phyloP scores from a whole-genome alignment of 2,797 vertebrate genomes.

The Sebastes kiyomatsui region DNA sequence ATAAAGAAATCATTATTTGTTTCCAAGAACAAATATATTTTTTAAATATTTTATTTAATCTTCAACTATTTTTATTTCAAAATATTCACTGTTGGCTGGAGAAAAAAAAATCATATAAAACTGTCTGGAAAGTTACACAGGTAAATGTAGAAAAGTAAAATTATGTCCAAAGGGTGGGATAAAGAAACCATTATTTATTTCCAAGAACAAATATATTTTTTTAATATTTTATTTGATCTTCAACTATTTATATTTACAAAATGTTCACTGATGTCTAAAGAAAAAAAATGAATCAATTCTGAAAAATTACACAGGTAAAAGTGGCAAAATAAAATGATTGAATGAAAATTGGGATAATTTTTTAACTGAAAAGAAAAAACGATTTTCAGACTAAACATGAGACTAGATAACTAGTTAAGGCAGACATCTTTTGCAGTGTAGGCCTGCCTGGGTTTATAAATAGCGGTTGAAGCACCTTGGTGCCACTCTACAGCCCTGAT shows the following conservation, averaged over 20 bases:
- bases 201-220: too few relatives aligned
- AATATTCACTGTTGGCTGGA: too few relatives aligned
- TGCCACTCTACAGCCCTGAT: constrained; percentile 47
- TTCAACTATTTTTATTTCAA: too few relatives aligned
- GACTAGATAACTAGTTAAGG: too few relatives aligned
- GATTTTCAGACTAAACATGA: not conserved
- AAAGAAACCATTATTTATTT: too few relatives aligned
- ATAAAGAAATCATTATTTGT: too few relatives aligned
- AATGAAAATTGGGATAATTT: not conserved
- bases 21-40: not conserved
- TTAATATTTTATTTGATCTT: too few relatives aligned
- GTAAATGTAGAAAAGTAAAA: too few relatives aligned
- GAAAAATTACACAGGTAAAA: not conserved
- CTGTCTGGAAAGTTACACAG: too few relatives aligned
- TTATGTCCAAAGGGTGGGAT: too few relatives aligned
- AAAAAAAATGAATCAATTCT: not conserved
- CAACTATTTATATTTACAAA: not conserved
- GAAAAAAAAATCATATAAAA: too few relatives aligned
- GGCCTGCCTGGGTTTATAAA: constrained; percentile 45
- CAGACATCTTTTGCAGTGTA: constrained; percentile 24
- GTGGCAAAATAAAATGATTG: not conserved
- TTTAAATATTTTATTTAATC: not conserved
- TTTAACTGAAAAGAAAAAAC: not conserved
- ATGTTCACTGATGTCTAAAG: not conserved
- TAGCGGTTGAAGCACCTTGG: constrained; percentile 45